A percentile compares a stretch with the other conserved stretches of the same genome.
These are phyloP conservation scores for Tortrix viridana DNA, from an alignment of 2,888 invertebrate genomes.

Conservation along the genomic window DNA sequence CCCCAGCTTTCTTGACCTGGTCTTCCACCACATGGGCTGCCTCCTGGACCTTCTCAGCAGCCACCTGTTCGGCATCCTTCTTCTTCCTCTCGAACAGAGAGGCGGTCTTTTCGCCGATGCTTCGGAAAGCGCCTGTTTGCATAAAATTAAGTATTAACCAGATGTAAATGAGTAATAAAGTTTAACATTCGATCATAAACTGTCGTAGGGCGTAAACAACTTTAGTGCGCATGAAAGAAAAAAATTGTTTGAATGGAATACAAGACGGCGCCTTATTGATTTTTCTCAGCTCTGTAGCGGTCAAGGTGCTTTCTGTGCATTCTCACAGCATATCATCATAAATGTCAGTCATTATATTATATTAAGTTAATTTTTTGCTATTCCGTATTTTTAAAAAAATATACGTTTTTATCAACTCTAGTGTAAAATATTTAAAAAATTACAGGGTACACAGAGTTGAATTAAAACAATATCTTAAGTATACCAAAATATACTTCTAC, in stretches of 20 bases:
- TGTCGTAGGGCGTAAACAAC: slow-evolving; percentile 22
- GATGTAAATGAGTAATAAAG: slow-evolving; percentile 44
- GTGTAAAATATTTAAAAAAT: too few species aligned
- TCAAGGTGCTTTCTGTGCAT: slow-evolving; percentile 45
- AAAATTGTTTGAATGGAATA: slow-evolving; percentile 3
- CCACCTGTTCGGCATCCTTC: slow-evolving; percentile 87
- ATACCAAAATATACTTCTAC: too few species aligned
- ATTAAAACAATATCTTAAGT: too few species aligned
- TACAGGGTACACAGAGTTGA: too few species aligned
- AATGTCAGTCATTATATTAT: slow-evolving; percentile 3
- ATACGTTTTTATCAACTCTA: too few species aligned
- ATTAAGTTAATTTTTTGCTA: not conserved
- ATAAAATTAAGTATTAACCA: slow-evolving; percentile 36
- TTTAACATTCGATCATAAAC: slow-evolving; percentile 25
- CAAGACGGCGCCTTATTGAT: slow-evolving; percentile 44
- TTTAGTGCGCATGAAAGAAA: slow-evolving; percentile 19
- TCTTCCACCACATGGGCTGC: slow-evolving; percentile 86
- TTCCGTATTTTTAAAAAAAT: too few species aligned
- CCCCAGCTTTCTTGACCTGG: slow-evolving; percentile 86
- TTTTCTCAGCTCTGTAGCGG: slow-evolving; percentile 45
- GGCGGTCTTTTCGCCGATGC: slow-evolving; percentile 88
- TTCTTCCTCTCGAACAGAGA: slow-evolving; percentile 89
- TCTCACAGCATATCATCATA: slow-evolving; percentile 15
- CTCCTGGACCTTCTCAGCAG: slow-evolving; percentile 85
- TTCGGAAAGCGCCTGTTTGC: slow-evolving; percentile 87